phyloP scores from a whole-genome alignment of 23 tunicate species.

The Trididemnum nubilum region DNA sequence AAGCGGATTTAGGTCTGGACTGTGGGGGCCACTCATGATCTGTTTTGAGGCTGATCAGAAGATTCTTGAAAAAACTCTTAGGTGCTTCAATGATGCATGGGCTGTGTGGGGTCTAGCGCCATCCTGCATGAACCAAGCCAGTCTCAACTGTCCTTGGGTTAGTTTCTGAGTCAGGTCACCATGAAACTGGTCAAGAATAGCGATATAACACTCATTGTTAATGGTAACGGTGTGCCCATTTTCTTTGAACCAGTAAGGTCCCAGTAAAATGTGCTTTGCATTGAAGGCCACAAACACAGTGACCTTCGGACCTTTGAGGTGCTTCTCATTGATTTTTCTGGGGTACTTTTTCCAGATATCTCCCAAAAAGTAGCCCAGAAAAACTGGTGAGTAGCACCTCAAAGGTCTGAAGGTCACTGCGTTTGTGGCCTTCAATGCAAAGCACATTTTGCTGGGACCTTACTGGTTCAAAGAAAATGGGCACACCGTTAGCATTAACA shows the following conservation, averaged over 20 bases:
- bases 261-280: conserved; percentile 24
- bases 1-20: conserved; percentile 18
- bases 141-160: conserved; percentile 7
- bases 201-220: conserved; percentile 11
- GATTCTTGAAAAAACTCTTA: conserved; percentile 4
- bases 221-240: conserved; percentile 18
- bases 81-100: neutral
- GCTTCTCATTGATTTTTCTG: conserved; percentile 16
- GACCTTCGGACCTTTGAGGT: conserved; percentile 12
- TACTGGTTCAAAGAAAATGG: too few species aligned
- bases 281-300: conserved; percentile 16
- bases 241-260: conserved; percentile 29
- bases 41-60: conserved; percentile 17
- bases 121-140: conserved; percentile 24
- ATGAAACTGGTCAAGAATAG: conserved; percentile 19
- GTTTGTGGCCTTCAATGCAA: too few species aligned
- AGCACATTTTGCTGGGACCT: too few species aligned
- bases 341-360: neutral
- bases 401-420: too few species aligned
- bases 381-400: too few species aligned
- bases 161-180: conserved; percentile 10
- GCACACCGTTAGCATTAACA: too few species aligned
- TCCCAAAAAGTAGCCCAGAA: too few species aligned
- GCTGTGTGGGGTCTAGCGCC: conserved; percentile 30
- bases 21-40: conserved; percentile 12